Percentiles rank a stretch among this genome's conserved stretches.
Conservation (phyloP, 1,140 invertebrate genomes). For the Solenopsis fugax region DNA sequence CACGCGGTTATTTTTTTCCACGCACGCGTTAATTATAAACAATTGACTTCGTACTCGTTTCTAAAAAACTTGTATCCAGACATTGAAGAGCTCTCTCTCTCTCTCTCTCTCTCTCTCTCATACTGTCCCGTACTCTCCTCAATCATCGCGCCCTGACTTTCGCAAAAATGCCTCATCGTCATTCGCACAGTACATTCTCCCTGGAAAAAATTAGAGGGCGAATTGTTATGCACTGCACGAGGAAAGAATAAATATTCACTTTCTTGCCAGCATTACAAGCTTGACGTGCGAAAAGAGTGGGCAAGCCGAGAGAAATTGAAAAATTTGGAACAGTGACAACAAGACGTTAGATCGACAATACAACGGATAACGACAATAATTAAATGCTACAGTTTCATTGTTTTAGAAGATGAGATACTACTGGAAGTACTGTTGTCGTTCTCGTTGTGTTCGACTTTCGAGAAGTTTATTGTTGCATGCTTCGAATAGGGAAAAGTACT, state of each 20-base stretch:
- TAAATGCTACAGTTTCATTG: not conserved
- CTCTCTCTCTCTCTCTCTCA: conserved; percentile 13
- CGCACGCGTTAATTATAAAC: conserved; percentile 69
- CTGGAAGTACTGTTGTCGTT: conserved; percentile 4
- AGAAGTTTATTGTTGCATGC: conserved; percentile 15
- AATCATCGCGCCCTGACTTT: conserved; percentile 6
- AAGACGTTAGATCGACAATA: conserved; percentile 14
- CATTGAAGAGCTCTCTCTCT: conserved; percentile 31
- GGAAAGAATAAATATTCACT: not conserved
- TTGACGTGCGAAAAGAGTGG: not conserved
- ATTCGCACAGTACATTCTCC: not conserved
- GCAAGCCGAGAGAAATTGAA: not conserved
- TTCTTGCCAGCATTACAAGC: not conserved
- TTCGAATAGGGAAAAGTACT: not conserved
- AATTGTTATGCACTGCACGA: not conserved
- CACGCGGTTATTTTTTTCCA: not conserved
- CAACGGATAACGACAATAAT: not conserved
- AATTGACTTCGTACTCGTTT: conserved; percentile 81
- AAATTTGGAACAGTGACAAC: not conserved
- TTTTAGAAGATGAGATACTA: not conserved
- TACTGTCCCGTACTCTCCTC: not conserved
- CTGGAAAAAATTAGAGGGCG: not conserved
- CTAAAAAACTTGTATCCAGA: conserved; percentile 46
- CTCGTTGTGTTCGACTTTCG: conserved; percentile 23
- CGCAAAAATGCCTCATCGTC: not conserved